Percentiles rank a stretch among this genome's conserved stretches.
Evolutionary conservation across 2,113 vertebrate species (phyloP).

Genomic region (Toxostoma redivivum): DNA sequence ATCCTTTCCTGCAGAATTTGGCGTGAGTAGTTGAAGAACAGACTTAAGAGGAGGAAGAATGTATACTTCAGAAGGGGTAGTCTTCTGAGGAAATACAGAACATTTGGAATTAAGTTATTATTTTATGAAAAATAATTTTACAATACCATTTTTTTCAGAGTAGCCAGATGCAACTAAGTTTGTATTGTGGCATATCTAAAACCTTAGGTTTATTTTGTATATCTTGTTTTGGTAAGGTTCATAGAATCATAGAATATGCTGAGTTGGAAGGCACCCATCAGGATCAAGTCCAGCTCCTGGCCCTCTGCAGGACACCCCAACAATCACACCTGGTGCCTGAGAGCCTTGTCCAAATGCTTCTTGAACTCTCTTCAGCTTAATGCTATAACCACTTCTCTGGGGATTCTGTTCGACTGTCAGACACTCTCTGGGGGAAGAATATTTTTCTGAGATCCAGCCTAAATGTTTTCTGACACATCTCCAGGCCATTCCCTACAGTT

Average conservation of each 20-base stretch:
- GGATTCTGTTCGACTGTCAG: background rate
- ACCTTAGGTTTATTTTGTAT: background rate
- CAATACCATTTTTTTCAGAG: background rate
- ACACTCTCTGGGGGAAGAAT: fast-evolving
- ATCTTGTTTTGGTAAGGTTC: background rate
- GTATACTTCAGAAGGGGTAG: background rate
- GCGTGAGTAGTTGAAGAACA: background rate
- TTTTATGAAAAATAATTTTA: background rate
- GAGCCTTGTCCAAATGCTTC: background rate
- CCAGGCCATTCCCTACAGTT: background rate
- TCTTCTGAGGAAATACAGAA: background rate
- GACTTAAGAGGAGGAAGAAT: background rate
- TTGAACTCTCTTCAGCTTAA: fast-evolving
- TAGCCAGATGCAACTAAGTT: background rate
- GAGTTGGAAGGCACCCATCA: background rate
- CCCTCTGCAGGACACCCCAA: background rate
- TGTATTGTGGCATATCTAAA: background rate
- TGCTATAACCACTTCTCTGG: background rate
- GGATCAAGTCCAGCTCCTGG: background rate
- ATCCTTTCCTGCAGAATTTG: background rate
- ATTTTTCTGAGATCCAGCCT: background rate
- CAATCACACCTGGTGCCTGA: background rate
- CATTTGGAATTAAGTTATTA: background rate
- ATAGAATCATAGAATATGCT: background rate
- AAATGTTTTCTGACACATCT: background rate